phyloP scores from a whole-genome alignment of 2,797 vertebrate species.

The Chaetodon trifasciatus region DNA sequence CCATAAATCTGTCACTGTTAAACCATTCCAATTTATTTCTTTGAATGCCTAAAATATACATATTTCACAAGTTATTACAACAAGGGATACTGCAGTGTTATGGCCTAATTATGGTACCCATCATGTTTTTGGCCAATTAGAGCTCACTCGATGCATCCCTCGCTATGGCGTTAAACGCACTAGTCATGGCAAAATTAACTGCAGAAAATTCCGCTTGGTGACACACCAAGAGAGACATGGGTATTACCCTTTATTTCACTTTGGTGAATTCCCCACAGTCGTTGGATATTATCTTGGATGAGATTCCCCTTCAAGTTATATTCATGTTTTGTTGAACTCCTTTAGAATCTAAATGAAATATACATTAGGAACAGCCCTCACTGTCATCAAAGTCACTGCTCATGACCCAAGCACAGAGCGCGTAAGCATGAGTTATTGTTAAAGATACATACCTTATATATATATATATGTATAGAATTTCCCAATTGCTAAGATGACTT shows the following conservation, averaged over 20 bases:
- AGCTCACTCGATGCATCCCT: conserved; percentile 52
- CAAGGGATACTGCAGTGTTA: conserved; percentile 79
- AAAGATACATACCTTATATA: conserved; percentile 78
- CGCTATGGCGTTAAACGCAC: conserved; percentile 58
- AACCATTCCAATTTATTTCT: conserved; percentile 86
- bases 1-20: conserved; percentile 74
- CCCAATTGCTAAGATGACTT: conserved; percentile 73
- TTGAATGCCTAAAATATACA: conserved; percentile 87
- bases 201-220: conserved; percentile 61
- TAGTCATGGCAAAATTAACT: conserved; percentile 70
- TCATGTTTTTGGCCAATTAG: conserved; percentile 71
- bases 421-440: conserved; percentile 68
- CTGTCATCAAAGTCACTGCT: conserved; percentile 61
- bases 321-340: conserved; percentile 61
- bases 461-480: conserved; percentile 44
- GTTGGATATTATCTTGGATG: conserved; percentile 50
- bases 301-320: conserved; percentile 64
- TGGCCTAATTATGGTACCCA: conserved; percentile 75
- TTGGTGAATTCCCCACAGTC: conserved; percentile 73
- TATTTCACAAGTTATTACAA: conserved; percentile 87
- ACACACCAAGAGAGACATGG: conserved; percentile 53
- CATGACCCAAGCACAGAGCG: conserved; percentile 69
- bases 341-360: conserved; percentile 78
- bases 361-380: conserved; percentile 77
- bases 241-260: conserved; percentile 65